These are phyloP conservation scores for Mythimna lalbum DNA, from an alignment of 2,888 invertebrate species.

Conservation along the genomic window DNA sequence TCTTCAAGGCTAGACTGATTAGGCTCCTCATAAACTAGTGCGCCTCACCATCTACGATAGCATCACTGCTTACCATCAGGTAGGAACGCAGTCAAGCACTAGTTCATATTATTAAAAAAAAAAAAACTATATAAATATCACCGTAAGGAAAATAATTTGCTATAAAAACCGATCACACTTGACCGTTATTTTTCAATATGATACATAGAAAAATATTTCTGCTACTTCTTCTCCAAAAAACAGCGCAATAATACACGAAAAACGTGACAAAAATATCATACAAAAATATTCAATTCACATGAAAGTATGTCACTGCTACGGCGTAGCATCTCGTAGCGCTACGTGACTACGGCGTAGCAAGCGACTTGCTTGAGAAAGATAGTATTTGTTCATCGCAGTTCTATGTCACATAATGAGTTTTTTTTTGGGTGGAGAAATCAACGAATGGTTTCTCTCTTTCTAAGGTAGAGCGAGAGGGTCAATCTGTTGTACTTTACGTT, in stretches of 20 bases:
- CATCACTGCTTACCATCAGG: too few species aligned
- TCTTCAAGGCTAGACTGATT: too few species aligned
- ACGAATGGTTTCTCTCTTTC: too few species aligned
- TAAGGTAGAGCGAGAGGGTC: too few species aligned
- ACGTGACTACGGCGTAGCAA: slow-evolving; percentile 73
- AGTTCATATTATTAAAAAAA: too few species aligned
- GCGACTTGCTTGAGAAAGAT: neutral
- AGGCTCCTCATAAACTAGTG: too few species aligned
- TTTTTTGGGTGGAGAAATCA: too few species aligned
- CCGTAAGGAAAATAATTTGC: neutral
- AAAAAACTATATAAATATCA: too few species aligned
- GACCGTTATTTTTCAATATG: neutral
- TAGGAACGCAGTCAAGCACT: too few species aligned
- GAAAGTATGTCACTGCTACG: slow-evolving; percentile 42
- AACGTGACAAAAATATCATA: slow-evolving; percentile 1
- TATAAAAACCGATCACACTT: neutral
- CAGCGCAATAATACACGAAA: neutral
- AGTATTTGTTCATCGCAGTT: neutral
- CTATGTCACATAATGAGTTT: neutral
- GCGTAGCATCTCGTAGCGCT: slow-evolving; percentile 64
- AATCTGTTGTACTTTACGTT: too few species aligned
- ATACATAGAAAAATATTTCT: neutral
- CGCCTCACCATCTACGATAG: too few species aligned
- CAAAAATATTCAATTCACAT: slow-evolving; percentile 38
- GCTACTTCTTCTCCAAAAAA: neutral